phyloP scores from a whole-genome alignment of 2,888 invertebrate species.

The Panzeria rudis region DNA sequence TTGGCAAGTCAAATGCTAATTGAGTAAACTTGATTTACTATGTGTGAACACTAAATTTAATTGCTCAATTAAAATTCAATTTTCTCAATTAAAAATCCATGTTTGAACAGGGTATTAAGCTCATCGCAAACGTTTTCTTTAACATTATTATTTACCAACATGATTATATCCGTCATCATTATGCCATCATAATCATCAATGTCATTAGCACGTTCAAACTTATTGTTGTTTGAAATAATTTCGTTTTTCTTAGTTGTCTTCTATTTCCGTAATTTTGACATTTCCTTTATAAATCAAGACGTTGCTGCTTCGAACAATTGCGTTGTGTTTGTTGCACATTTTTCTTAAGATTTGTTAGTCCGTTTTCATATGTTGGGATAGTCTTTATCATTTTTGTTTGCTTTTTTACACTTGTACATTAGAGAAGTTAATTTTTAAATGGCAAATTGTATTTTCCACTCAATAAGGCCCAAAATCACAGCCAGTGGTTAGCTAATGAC shows the following conservation, averaged over 20 bases:
- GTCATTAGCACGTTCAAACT: conserved; percentile 54
- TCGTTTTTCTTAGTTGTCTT: conserved; percentile 35
- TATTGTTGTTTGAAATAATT: conserved; percentile 50
- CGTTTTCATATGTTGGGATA: conserved; percentile 57
- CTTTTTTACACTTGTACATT: conserved; percentile 25
- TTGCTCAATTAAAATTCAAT: no score
- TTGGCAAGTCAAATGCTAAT: no score
- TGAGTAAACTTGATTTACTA: no score
- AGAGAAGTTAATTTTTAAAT: no score
- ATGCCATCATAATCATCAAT: not conserved
- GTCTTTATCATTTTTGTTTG: conserved; percentile 48
- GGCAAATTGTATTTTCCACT: no score
- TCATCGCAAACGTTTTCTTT: not conserved
- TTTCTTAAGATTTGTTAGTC: not conserved
- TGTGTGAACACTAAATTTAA: no score
- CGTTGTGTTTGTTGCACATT: conserved; percentile 36
- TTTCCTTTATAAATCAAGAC: conserved; percentile 52
- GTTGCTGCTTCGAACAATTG: conserved; percentile 58
- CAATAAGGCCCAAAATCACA: no score
- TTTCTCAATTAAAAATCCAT: no score
- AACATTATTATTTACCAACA: conserved; percentile 11
- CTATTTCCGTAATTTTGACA: conserved; percentile 19
- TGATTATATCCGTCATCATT: not conserved
- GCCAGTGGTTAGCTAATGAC: no score
- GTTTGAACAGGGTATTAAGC: no score